These are phyloP conservation scores for Drosophila dives DNA, from an alignment of 2,888 invertebrate genomes.

Conservation along the genomic window DNA sequence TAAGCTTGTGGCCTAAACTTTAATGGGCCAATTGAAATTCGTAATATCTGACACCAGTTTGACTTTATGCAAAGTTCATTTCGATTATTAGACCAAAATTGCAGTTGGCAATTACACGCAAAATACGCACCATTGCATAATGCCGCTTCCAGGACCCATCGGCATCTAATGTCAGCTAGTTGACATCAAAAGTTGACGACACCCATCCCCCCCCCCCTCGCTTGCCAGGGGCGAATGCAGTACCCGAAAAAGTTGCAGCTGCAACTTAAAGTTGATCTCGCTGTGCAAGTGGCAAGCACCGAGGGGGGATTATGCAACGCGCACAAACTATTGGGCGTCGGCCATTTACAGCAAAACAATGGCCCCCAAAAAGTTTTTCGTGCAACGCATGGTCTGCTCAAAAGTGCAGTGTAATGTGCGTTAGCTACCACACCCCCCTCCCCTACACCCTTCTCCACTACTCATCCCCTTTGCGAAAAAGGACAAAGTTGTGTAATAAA, in stretches of 20 bases:
- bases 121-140: conserved; percentile 75
- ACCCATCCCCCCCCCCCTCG: too few species aligned
- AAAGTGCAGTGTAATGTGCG: conserved; percentile 64
- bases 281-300: conserved; percentile 44
- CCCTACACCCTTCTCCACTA: not conserved
- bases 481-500: conserved; percentile 73
- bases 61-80: conserved; percentile 55
- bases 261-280: conserved; percentile 48
- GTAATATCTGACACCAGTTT: conserved; percentile 22
- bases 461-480: conserved; percentile 16
- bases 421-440: conserved; percentile 33
- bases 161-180: conserved; percentile 60
- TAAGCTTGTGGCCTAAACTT: not conserved
- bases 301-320: conserved; percentile 38
- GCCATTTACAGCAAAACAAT: conserved; percentile 77
- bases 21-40: not conserved
- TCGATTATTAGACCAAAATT: conserved; percentile 51
- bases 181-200: conserved; percentile 52
- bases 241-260: conserved; percentile 53
- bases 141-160: conserved; percentile 23
- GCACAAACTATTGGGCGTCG: conserved; percentile 55
- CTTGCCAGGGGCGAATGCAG: conserved; percentile 16
- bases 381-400: conserved; percentile 38
- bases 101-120: conserved; percentile 71
- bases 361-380: conserved; percentile 54